Evolutionary conservation across 2,888 invertebrate genomes (phyloP).

Genomic region (Sarcophaga rosellei): DNA sequence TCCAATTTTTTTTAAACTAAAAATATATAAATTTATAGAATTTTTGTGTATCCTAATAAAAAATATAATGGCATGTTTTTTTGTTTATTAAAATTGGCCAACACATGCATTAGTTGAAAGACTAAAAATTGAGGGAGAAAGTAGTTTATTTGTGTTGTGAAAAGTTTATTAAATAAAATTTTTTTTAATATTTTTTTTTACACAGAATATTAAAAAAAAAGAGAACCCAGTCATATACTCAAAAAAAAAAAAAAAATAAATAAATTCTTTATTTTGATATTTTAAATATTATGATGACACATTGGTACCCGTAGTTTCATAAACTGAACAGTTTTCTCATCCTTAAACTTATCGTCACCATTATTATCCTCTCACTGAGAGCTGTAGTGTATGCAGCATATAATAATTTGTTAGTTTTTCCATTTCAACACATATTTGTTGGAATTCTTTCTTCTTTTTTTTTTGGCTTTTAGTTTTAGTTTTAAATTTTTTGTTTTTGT

Average conservation of each 20-base stretch:
- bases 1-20: constrained; percentile 17
- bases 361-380: not conserved
- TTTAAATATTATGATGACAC: not conserved
- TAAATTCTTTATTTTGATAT: not conserved
- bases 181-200: not conserved
- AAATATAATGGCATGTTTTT: not conserved
- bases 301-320: not conserved
- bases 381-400: not conserved
- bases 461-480: constrained; percentile 28
- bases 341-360: not conserved
- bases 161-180: not conserved
- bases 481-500: constrained; percentile 32
- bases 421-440: constrained; percentile 5
- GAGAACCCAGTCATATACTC: not conserved
- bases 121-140: not conserved
- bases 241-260: not conserved
- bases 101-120: not conserved
- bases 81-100: constrained; percentile 12
- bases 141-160: not conserved
- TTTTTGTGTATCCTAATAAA: not conserved
- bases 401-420: not conserved
- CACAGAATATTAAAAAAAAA: too few relatives aligned
- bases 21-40: constrained; percentile 61
- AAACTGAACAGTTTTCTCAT: not conserved
- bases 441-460: not conserved